These are phyloP conservation scores for Lemur catta DNA, from an alignment of 2,797 vertebrate genomes.

Conservation along the genomic window DNA sequence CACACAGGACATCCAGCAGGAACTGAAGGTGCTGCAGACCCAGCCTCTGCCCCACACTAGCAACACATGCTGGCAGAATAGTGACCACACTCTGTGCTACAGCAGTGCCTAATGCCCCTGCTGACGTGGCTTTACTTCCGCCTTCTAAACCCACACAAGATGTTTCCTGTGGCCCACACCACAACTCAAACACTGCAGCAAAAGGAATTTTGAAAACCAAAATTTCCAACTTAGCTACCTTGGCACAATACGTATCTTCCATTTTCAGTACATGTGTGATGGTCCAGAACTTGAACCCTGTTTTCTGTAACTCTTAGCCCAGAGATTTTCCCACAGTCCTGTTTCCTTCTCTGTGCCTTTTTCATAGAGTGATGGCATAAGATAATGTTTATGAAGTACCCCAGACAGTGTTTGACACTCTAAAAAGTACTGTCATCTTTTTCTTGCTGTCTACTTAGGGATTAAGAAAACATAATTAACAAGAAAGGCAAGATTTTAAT, in stretches of 20 bases:
- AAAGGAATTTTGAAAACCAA: not conserved
- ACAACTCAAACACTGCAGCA: not conserved
- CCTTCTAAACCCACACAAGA: not conserved
- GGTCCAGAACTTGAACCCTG: not conserved
- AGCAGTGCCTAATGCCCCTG: not conserved
- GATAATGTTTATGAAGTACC: not conserved
- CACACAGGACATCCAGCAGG: not conserved
- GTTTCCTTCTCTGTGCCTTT: not conserved
- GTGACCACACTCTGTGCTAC: not conserved
- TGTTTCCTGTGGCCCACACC: not conserved
- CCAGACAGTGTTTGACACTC: not conserved
- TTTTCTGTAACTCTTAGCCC: not conserved
- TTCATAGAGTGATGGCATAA: not conserved
- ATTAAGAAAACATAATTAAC: not conserved
- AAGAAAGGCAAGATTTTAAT: not conserved
- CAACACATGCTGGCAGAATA: not conserved
- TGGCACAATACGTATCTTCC: not conserved
- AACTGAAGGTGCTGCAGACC: not conserved
- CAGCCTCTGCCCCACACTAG: too few relatives aligned
- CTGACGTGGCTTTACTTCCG: not conserved
- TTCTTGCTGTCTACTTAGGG: not conserved
- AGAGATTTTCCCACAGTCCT: not conserved
- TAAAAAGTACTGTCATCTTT: not conserved
- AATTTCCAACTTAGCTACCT: not conserved
- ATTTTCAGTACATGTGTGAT: not conserved